Conservation (phyloP, 1,140 invertebrate species). For the Heliothis subflexa region DNA sequence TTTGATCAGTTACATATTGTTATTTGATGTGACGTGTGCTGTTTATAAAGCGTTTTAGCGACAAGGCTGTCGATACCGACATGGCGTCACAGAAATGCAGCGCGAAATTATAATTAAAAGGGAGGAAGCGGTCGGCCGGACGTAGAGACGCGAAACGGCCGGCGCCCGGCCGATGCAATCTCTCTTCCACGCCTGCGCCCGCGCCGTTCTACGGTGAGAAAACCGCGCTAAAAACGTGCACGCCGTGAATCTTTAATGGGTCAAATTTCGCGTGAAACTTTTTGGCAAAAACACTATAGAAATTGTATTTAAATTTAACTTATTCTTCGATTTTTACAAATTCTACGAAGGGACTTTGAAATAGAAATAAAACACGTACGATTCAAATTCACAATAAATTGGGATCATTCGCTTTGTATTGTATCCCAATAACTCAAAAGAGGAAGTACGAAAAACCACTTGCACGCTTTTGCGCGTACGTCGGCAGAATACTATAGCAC, state of each 20-base stretch:
- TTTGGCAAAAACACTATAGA: constrained; percentile 18
- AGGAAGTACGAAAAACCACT: constrained; percentile 35
- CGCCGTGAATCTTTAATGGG: constrained; percentile 70
- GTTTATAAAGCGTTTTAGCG: constrained; percentile 38
- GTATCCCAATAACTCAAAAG: constrained; percentile 19
- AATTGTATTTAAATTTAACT: constrained; percentile 5
- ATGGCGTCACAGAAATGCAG: constrained; percentile 62
- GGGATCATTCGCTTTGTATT: constrained; percentile 17
- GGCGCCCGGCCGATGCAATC: constrained; percentile 81
- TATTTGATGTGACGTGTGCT: constrained; percentile 30
- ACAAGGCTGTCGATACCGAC: constrained; percentile 26
- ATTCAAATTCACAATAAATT: constrained; percentile 20
- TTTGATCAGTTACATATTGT: constrained; percentile 34
- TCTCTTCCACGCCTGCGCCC: constrained; percentile 65
- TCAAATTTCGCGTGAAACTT: constrained; percentile 62
- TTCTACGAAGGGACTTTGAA: neutral
- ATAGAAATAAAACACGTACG: neutral
- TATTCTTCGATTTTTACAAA: neutral
- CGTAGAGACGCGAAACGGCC: constrained; percentile 69
- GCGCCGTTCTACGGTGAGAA: constrained; percentile 74
- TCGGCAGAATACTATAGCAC: constrained; percentile 17
- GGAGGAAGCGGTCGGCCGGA: constrained; percentile 78
- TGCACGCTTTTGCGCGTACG: constrained; percentile 11
- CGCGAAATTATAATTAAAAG: constrained; percentile 69
- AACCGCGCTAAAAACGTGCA: constrained; percentile 70